Evolutionary conservation across 2,113 vertebrate species (phyloP), one percentile per base, ranked within the genome.

Genomic region (Hylia prasina): DNA sequence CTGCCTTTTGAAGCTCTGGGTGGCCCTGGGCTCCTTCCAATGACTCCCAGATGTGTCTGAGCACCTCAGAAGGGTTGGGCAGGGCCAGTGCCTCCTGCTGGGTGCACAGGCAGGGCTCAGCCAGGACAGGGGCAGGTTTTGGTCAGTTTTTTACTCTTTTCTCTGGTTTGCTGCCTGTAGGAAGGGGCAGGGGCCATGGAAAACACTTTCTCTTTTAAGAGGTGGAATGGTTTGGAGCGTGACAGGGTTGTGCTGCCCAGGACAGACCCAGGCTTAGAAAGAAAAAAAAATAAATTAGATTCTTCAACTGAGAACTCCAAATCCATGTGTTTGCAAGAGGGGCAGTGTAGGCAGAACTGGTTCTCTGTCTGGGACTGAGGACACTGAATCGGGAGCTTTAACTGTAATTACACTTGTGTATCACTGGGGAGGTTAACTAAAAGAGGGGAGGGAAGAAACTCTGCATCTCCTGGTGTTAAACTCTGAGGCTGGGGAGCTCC

Each of bases 111-210:
- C 63, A n/a, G 53, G 53, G 57, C 57, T 58, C 57, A 30, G 57
- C 57, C 35, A 30, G 48, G n/a, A 9, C 2, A 5, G 47, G 37
- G 15, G 0, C 10, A 13, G 0, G 0, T 31, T 80, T 24, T 14
- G 33, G 53, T 4, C 44, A 5, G 10, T 23, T 17, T 66, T 66
- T 50, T 44, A 9, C 35, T 31, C 8, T 69, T 58, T 78, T 37
- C 14, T 39, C n/a, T 61, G 0, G 0, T 50, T 71, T 6, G 2
- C 37, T 3, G 7, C 28, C 39, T 27, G 39, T 18, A 33, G 73
- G 58, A 72, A 45, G 14, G 44, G 48, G 44, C 20, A 39, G 64
- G 31, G 28, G 22, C 10, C 5, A 1, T 17, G 30, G 53, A 13
- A 64, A 87, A 20, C 3, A 0, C 6, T 2, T 6, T 10, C 11